Evolutionary conservation across 2,888 invertebrate genomes (phyloP).

Genomic region (Oscheius sp.): DNA sequence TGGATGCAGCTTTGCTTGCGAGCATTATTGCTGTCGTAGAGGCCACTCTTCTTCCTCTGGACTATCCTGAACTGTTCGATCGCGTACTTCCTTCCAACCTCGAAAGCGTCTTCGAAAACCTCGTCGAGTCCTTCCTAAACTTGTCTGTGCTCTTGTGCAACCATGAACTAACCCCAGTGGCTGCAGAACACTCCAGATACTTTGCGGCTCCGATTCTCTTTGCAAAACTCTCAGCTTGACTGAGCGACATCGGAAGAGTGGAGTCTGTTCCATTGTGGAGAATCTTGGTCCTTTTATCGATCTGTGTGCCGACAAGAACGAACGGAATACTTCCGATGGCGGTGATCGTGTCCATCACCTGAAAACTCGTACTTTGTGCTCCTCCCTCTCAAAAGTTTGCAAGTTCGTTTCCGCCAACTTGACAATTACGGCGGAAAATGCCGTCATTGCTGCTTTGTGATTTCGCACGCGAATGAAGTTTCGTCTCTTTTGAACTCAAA

Average conservation of each 20-base stretch:
- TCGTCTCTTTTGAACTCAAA: background rate
- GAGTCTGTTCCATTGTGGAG: slow-evolving; percentile 2
- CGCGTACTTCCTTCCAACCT: slow-evolving; percentile 33
- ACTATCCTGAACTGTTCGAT: slow-evolving; percentile 31
- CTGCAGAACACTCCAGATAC: slow-evolving; percentile 36
- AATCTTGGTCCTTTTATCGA: slow-evolving; percentile 33
- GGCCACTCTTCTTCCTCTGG: slow-evolving; percentile 26
- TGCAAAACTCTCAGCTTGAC: slow-evolving; percentile 35
- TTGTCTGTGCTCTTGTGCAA: background rate
- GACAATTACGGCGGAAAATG: background rate
- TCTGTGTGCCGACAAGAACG: slow-evolving; percentile 38
- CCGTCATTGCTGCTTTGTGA: slow-evolving; percentile 13
- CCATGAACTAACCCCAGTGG: slow-evolving; percentile 25
- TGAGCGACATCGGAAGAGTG: slow-evolving; percentile 34
- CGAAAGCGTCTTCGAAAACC: slow-evolving; percentile 39
- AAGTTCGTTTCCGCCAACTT: slow-evolving; percentile 13
- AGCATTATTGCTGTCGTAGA: slow-evolving; percentile 15
- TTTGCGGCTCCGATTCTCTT: slow-evolving; percentile 35
- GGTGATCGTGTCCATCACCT: slow-evolving; percentile 30
- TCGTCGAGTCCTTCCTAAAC: slow-evolving; percentile 40
- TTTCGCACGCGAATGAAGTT: slow-evolving; percentile 27
- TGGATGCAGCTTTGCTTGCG: slow-evolving; percentile 40
- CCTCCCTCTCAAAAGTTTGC: background rate
- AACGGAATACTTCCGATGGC: slow-evolving; percentile 32
- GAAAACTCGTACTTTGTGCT: slow-evolving; percentile 8